Percentiles rank a stretch among this genome's conserved stretches.
Evolutionary conservation across 2,888 invertebrate genomes (phyloP).

Genomic region (Metallyticus violacea): DNA sequence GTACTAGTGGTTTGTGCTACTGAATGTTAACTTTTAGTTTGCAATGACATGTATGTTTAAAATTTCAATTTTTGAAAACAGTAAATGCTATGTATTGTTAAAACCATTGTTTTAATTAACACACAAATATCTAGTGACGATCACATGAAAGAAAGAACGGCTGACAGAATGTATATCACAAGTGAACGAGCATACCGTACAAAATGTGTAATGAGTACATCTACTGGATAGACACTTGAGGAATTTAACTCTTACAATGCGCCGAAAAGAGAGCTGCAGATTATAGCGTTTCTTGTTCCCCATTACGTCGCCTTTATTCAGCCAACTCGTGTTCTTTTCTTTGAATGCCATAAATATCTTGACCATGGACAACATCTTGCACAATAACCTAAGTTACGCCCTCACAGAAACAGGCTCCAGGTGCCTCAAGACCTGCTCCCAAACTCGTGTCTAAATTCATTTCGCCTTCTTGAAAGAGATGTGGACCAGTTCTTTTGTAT

Average conservation of each 20-base stretch:
- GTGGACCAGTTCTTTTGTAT: neutral
- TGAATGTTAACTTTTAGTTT: too few species aligned
- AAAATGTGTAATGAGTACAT: neutral
- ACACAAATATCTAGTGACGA: too few species aligned
- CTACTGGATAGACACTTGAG: neutral
- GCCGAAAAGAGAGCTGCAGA: neutral
- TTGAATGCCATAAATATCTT: neutral
- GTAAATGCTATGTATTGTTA: too few species aligned
- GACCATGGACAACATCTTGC: neutral
- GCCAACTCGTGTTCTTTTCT: neutral
- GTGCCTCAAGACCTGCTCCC: neutral
- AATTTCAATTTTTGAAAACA: too few species aligned
- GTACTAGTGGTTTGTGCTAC: too few species aligned
- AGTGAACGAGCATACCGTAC: too few species aligned
- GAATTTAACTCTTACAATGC: neutral
- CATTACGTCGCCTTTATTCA: too few species aligned
- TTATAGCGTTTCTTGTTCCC: neutral
- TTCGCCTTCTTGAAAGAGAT: too few species aligned
- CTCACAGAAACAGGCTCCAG: neutral
- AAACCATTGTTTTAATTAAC: too few species aligned
- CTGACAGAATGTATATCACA: too few species aligned
- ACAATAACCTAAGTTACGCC: neutral
- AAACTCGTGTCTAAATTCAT: neutral
- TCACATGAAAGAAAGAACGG: too few species aligned
- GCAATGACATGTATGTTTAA: too few species aligned